phyloP scores from a whole-genome alignment of 2,797 vertebrate species.

The Poeciliopsis turneri region DNA sequence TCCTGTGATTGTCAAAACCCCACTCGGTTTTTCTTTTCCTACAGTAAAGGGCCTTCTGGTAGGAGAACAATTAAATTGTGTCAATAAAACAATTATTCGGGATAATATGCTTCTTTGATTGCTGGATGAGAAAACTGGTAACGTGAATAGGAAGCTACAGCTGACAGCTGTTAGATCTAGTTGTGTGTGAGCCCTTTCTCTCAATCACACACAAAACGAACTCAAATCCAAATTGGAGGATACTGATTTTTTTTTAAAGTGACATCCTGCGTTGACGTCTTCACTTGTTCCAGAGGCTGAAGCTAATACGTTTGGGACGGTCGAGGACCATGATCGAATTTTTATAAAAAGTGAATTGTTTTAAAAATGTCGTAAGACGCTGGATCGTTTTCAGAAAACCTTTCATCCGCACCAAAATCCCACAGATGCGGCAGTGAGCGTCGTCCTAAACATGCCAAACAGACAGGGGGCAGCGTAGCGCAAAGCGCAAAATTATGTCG shows the following conservation, averaged over 20 bases:
- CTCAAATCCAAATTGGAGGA: not conserved
- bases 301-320: not conserved
- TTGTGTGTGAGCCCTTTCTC: not conserved
- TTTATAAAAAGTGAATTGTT: not conserved
- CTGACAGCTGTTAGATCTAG: not conserved
- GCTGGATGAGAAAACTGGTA: not conserved
- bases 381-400: not conserved
- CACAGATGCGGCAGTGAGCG: not conserved
- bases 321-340: not conserved
- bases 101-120: not conserved
- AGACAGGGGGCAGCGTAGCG: not conserved
- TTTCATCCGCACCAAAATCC: not conserved
- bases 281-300: not conserved
- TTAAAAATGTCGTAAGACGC: not conserved
- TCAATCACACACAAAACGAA: not conserved
- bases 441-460: not conserved
- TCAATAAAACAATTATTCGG: not conserved
- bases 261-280: not conserved
- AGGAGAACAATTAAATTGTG: slow-evolving; percentile 19
- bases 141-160: slow-evolving; percentile 10
- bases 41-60: slow-evolving; percentile 25
- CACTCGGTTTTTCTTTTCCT: not conserved
- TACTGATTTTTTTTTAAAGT: not conserved
- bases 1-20: slow-evolving; percentile 70
- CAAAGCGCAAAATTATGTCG: not conserved